These are phyloP conservation scores for Lasiurus cinereus DNA, from an alignment of 2,113 vertebrate genomes.

Conservation along the genomic window DNA sequence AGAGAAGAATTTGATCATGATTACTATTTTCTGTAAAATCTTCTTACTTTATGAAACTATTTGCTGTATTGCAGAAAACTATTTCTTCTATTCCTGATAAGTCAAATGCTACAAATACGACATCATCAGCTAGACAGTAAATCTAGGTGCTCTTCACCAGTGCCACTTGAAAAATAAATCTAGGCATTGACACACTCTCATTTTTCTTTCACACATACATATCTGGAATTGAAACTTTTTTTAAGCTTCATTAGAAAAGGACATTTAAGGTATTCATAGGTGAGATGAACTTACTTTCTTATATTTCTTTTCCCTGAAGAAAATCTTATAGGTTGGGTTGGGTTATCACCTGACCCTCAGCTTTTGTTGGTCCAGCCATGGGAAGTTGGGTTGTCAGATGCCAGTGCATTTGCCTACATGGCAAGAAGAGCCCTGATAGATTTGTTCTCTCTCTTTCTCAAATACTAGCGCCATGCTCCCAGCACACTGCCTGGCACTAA, in stretches of 20 bases:
- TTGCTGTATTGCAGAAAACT: background rate
- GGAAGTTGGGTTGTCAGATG: background rate
- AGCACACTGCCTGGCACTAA: background rate
- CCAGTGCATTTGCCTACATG: background rate
- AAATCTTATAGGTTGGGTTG: background rate
- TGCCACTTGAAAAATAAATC: background rate
- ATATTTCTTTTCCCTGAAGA: background rate
- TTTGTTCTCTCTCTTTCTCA: background rate
- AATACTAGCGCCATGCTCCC: background rate
- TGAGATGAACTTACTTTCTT: slow-evolving; percentile 3
- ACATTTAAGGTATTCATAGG: background rate
- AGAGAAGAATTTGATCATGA: background rate
- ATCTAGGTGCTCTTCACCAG: background rate
- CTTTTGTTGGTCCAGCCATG: background rate
- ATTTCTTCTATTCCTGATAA: slow-evolving; percentile 37
- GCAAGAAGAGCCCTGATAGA: background rate
- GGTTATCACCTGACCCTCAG: background rate
- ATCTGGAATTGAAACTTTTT: background rate
- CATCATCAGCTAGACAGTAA: background rate
- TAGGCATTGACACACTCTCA: background rate
- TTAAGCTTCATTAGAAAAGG: background rate
- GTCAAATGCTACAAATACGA: background rate
- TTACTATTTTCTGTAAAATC: slow-evolving; percentile 1
- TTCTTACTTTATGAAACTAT: background rate
- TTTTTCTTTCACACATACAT: slow-evolving; percentile 12